Percentiles rank a stretch among this genome's conserved stretches.
Evolutionary conservation across 1,140 invertebrate species (phyloP).

Genomic region (Proales similis): DNA sequence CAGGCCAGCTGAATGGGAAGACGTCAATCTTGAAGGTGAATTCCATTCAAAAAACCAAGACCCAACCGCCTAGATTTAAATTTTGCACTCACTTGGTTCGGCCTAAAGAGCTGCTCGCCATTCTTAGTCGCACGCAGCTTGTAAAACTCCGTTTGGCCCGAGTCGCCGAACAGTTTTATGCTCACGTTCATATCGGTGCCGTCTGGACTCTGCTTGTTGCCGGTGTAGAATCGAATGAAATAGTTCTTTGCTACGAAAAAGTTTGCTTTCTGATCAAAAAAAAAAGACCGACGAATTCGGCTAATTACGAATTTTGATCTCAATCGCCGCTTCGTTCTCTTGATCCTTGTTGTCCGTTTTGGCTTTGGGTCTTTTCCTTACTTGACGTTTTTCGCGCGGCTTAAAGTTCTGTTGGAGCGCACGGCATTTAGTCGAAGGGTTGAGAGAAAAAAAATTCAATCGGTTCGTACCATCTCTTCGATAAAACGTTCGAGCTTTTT

Average conservation of each 20-base stretch:
- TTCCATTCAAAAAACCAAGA: no score
- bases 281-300: not conserved
- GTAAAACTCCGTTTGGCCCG: not conserved
- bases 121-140: slow-evolving; percentile 16
- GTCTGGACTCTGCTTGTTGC: slow-evolving; percentile 2
- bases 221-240: slow-evolving; percentile 15
- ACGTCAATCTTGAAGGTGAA: slow-evolving; percentile 18
- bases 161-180: slow-evolving; percentile 29
- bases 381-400: not conserved
- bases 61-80: no score
- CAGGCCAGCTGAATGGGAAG: not conserved
- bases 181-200: slow-evolving; percentile 12
- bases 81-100: slow-evolving; percentile 6
- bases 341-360: not conserved
- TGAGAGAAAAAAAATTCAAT: no score
- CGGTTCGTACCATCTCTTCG: slow-evolving; percentile 45
- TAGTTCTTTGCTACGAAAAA: not conserved
- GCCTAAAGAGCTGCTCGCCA: not conserved
- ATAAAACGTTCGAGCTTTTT: slow-evolving; percentile 50
- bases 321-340: not conserved
- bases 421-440: no score
- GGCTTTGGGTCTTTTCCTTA: not conserved
- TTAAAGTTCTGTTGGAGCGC: no score
- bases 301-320: not conserved
- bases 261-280: not conserved